Evolutionary conservation across 1,140 invertebrate species (phyloP), one percentile per base, ranked within the genome.

Genomic region (Pseudomyrmex gracilis): DNA sequence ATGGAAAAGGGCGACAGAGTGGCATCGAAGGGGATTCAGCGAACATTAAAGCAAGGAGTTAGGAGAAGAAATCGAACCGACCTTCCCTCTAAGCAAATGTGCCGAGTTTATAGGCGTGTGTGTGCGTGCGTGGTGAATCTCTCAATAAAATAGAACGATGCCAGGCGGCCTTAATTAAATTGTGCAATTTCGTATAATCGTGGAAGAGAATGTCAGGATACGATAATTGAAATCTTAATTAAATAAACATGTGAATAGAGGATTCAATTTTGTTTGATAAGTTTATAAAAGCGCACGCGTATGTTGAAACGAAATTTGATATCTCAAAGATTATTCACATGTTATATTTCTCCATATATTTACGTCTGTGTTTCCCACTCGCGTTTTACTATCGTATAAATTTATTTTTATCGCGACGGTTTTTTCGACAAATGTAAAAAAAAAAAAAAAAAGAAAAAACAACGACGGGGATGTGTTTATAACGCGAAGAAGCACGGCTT

Each of bases 21-120:
- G 24, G 22, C 34, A 60, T 43, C 55, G 7, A n/a, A 13, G 47
- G 57, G 66, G n/a, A 74, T 45, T 67, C 24, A 34, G 61, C 22
- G 34, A 64, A 51, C 78, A 51, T 84, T 82, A 73, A 82, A 84
- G 64, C 24, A 78, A 66, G 53, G 70, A 58, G 67, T 73, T 82
- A 60, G 73, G 67, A 53, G 73, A 73, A 53, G 60, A 57, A 66
- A 80, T 78, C 67, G 24, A 53, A 53, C 82, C 60, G 45, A 34
- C 7, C 12, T 47, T 47, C n/a, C 57, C 55, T 57, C 45, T 20
- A 49, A 57, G 17, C 7, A 17, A 15, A 49, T 47, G 73, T 55
- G 49, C 24, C 12, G 34, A 24, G 60, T 20, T 60, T 51, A 66
- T 66, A 68, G 24, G 0, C 24, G 34, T 7, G 34, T 7, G 34